Conservation (phyloP, 2,888 invertebrate genomes). For the Entomobrya multifasciata region DNA sequence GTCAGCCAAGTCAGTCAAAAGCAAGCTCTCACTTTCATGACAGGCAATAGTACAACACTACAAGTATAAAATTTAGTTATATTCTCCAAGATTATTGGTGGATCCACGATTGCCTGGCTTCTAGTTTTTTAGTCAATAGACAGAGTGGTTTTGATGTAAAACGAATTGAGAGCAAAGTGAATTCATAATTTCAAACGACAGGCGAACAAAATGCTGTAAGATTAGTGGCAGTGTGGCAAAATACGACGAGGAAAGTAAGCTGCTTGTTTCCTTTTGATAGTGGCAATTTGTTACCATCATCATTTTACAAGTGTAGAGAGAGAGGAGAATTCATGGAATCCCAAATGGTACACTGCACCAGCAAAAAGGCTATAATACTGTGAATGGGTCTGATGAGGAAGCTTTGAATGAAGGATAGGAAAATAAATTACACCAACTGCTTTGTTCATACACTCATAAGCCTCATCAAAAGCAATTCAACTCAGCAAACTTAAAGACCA, state of each 20-base stretch:
- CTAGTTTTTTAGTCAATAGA: neutral
- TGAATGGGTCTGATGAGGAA: neutral
- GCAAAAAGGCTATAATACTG: neutral
- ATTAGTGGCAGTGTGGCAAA: neutral
- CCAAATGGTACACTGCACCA: neutral
- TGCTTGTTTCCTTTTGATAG: slow-evolving; percentile 3
- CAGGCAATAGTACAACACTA: too few relatives aligned
- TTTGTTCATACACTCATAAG: neutral
- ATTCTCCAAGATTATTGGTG: neutral
- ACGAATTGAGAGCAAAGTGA: neutral
- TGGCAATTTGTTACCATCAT: slow-evolving; percentile 11
- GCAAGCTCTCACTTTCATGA: slow-evolving; percentile 12
- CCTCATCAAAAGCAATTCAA: too few relatives aligned
- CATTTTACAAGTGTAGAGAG: neutral
- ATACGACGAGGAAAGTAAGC: neutral
- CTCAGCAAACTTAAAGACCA: too few relatives aligned
- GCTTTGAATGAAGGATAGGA: neutral
- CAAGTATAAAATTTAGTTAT: slow-evolving; percentile 16
- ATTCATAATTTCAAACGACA: neutral
- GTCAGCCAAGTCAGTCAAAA: neutral
- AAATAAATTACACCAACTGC: neutral
- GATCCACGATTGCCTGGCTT: neutral
- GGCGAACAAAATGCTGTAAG: neutral
- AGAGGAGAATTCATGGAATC: neutral
- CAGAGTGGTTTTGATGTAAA: slow-evolving; percentile 19